Conservation (phyloP, 2,113 vertebrate genomes). For the Panthera leo region DNA sequence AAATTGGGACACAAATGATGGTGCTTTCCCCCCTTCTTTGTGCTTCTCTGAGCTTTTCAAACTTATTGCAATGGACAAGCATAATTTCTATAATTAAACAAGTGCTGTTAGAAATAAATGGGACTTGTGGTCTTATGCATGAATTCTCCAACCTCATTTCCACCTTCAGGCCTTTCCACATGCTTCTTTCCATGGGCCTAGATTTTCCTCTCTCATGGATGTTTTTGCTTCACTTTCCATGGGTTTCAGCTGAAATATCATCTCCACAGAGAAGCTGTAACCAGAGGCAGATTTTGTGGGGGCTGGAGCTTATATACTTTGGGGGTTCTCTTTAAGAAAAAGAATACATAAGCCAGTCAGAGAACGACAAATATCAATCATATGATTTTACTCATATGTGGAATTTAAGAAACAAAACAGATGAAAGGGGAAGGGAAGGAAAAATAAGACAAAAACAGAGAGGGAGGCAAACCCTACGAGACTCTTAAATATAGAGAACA, state of each 20-base stretch:
- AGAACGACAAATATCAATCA: too few relatives aligned
- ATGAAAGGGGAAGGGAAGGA: too few relatives aligned
- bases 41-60: neutral
- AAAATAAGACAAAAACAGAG: too few relatives aligned
- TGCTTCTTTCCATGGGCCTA: neutral
- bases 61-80: neutral
- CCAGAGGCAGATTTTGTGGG: neutral
- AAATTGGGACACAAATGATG: neutral
- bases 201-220: neutral
- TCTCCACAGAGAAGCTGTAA: neutral
- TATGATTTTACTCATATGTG: too few relatives aligned
- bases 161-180: neutral
- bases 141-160: neutral
- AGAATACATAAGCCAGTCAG: neutral
- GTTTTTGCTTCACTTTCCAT: neutral
- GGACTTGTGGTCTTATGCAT: neutral
- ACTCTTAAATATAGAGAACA: too few relatives aligned
- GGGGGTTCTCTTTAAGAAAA: neutral
- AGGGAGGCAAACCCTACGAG: too few relatives aligned
- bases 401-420: too few relatives aligned
- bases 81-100: conserved; percentile 22
- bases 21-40: neutral
- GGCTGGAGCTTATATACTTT: neutral
- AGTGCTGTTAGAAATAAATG: neutral
- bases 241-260: neutral